Percentiles rank a stretch among this genome's conserved stretches.
phyloP scores from a whole-genome alignment of 2,888 invertebrate genomes.

The Polydrusus tereticollis region DNA sequence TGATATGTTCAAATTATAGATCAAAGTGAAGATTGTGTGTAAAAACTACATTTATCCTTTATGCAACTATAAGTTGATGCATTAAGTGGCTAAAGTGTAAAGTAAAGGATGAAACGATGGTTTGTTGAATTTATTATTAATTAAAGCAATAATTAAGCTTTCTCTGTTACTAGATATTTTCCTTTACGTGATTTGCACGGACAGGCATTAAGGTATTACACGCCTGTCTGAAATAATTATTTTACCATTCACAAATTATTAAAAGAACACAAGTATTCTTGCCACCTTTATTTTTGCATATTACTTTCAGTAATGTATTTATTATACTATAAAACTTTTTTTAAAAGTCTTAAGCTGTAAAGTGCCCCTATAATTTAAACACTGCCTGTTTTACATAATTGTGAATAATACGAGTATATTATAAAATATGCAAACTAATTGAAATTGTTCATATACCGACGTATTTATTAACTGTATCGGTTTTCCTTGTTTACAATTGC shows the following conservation, averaged over 20 bases:
- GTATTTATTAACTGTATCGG: background rate
- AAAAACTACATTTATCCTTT: background rate
- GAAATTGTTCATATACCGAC: background rate
- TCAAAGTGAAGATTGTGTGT: background rate
- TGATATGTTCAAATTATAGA: slow-evolving; percentile 22
- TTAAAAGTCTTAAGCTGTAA: background rate
- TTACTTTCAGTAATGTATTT: background rate
- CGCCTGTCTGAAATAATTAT: slow-evolving; percentile 18
- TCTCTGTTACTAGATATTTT: slow-evolving; percentile 20
- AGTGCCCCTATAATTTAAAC: background rate
- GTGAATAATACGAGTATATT: background rate
- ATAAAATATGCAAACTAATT: background rate
- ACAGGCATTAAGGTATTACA: slow-evolving; percentile 6
- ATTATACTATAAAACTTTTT: background rate
- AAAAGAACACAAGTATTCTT: background rate
- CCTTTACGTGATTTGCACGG: background rate
- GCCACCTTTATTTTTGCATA: slow-evolving; percentile 2
- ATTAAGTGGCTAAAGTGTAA: slow-evolving; percentile 7
- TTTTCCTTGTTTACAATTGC: background rate
- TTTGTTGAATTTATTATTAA: slow-evolving; percentile 19
- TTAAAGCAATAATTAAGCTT: slow-evolving; percentile 27
- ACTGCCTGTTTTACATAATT: no score
- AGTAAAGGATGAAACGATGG: slow-evolving; percentile 1
- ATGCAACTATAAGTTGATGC: background rate
- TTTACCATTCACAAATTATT: background rate